Conservation (phyloP, 2,888 invertebrate genomes). For the Drosophila gaucha region DNA sequence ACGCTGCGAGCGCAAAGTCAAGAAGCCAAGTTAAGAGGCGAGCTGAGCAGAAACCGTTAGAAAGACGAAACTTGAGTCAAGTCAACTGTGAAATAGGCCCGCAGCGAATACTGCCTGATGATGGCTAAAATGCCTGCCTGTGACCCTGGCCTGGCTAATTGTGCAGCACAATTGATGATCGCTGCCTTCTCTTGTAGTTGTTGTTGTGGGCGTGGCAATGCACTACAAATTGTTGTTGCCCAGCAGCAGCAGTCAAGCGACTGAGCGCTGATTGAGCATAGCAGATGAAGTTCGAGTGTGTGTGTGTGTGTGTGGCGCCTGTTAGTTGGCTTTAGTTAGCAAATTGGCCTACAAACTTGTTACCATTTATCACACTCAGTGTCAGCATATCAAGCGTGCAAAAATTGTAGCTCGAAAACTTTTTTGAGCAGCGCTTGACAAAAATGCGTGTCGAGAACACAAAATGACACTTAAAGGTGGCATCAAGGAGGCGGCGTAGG, state of each 20-base stretch:
- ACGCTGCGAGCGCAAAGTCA: conserved; percentile 64
- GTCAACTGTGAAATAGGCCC: conserved; percentile 77
- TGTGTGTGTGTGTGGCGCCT: conserved; percentile 49
- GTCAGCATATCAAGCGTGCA: conserved; percentile 60
- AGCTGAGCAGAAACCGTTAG: conserved; percentile 61
- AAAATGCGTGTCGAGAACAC: conserved; percentile 80
- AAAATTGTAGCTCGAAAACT: conserved; percentile 42
- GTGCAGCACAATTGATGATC: conserved; percentile 66
- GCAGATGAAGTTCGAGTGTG: conserved; percentile 12
- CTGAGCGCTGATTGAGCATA: conserved; percentile 53
- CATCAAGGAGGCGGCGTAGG: conserved; percentile 1
- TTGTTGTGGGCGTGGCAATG: conserved; percentile 49
- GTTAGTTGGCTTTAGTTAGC: conserved; percentile 68
- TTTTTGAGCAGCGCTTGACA: conserved; percentile 59
- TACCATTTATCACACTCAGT: conserved; percentile 80
- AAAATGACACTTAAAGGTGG: conserved; percentile 78
- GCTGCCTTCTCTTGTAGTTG: conserved; percentile 12
- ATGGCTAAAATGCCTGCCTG: conserved; percentile 51
- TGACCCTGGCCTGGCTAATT: conserved; percentile 70
- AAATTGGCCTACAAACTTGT: conserved; percentile 81
- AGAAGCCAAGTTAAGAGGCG: conserved; percentile 50
- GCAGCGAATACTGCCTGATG: conserved; percentile 30
- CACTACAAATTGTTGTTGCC: conserved; percentile 29
- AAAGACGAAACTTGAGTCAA: conserved; percentile 45
- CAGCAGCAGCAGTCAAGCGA: conserved; percentile 41